Conservation (phyloP, 2,113 vertebrate species). For the Oostethus manadensis region DNA sequence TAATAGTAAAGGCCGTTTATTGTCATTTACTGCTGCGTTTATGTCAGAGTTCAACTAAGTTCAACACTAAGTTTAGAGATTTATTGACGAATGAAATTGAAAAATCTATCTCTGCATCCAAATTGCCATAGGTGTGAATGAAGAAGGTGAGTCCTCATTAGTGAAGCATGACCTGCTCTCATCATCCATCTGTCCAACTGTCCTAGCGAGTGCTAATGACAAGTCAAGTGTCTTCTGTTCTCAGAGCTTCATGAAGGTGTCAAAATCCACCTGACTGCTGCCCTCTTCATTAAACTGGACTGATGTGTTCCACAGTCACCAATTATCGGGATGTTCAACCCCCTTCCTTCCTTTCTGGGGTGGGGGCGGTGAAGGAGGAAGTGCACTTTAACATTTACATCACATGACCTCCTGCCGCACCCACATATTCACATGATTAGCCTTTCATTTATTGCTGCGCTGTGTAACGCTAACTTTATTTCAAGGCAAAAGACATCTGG, state of each 20-base stretch:
- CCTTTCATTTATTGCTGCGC: conserved; percentile 6
- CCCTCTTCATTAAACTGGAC: conserved; percentile 34
- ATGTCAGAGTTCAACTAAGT: too few species aligned
- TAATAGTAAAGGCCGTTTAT: too few species aligned
- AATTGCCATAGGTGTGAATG: too few species aligned
- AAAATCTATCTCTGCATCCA: too few species aligned
- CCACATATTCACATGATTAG: conserved; percentile 12
- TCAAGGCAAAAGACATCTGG: conserved; percentile 48
- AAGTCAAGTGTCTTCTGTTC: conserved; percentile 62
- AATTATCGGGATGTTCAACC: background rate
- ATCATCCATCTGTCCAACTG: conserved; percentile 11
- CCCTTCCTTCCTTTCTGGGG: conserved; percentile 1
- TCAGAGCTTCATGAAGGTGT: conserved; percentile 62
- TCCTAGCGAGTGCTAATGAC: conserved; percentile 48
- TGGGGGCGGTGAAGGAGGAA: too few species aligned
- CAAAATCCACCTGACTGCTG: conserved; percentile 54
- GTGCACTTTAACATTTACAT: background rate
- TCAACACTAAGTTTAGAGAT: too few species aligned
- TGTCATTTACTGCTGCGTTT: too few species aligned
- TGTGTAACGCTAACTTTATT: conserved; percentile 34
- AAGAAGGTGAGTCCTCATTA: too few species aligned
- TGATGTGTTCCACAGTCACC: conserved; percentile 11
- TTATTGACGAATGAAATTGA: too few species aligned
- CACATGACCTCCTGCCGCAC: conserved; percentile 9
- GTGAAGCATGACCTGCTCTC: background rate